Evolutionary conservation across 2,797 vertebrate species (phyloP), one percentile per base, ranked within the genome.

Genomic region (Pseudochirops cupreus): DNA sequence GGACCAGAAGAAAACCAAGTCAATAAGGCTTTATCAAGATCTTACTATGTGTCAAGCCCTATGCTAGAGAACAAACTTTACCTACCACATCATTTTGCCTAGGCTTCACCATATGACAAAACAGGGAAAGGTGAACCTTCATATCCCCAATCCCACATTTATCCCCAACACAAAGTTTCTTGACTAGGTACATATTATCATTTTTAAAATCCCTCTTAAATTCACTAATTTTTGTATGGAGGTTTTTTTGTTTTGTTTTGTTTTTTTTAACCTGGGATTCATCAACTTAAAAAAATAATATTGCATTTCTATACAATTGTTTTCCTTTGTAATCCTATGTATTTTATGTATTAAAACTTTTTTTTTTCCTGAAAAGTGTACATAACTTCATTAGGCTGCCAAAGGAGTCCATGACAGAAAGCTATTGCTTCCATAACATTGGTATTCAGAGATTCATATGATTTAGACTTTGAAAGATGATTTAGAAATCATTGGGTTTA

Each of bases 31-130:
- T 39, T 7, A 74, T 74, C 33, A 39, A 74, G 33, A 74, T 74
- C 9, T 74, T 39, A 62, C 59, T 33, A 1, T 59, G 14, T n/a
- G 7, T 2, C 5, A n/a, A n/a, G 62, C n/a, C 33, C 5, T 39
- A 33, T 74, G 16, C 33, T 74, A 59, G 33, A 74, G 62, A n/a
- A 74, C 1, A 39, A 1, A 39, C 39, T n/a, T 59, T 57, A 18
- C 58, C 94, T 39, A 31, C 50, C 89, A 82, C 56, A 57, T 91
- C 93, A 59, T 74, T 94, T 94, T 39, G 59, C 59, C 4, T 53
- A 94, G 0, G 0, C 52, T 2, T 13, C 92, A 4, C 1, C 26
- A 3, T 93, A 29, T 91, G 11, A 90, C 94, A 67, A 46, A 26
- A 92, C 89, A 59, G 21, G 2, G 29, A 62, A 12, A 28, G 16